phyloP scores from a whole-genome alignment of 2,113 vertebrate species.

The Oriolus oriolus region DNA sequence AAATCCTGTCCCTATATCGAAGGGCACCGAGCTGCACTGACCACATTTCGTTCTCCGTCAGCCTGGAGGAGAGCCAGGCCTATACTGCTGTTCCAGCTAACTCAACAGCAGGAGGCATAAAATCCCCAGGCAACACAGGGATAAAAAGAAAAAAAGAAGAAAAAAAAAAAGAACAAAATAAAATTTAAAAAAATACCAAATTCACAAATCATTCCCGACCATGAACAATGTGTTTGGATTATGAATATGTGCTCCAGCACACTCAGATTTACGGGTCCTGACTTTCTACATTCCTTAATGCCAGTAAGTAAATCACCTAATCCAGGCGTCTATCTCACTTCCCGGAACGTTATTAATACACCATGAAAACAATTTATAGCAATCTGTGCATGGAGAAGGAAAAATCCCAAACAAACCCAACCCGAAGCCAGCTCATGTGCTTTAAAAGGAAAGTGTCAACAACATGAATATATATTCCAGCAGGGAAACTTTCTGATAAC shows the following conservation, averaged over 20 bases:
- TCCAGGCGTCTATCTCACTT: background rate
- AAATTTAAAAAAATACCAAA: background rate
- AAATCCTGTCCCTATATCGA: rapidly evolving
- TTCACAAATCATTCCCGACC: background rate
- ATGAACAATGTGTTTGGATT: background rate
- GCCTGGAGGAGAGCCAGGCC: constrained; percentile 4
- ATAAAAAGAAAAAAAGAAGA: rapidly evolving
- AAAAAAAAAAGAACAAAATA: background rate
- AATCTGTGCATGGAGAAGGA: background rate
- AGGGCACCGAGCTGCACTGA: background rate
- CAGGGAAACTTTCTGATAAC: background rate
- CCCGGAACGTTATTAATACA: background rate
- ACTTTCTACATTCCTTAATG: background rate
- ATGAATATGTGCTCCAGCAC: background rate
- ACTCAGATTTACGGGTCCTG: background rate
- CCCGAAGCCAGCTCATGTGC: background rate
- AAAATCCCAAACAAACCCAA: background rate
- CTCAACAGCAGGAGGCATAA: background rate
- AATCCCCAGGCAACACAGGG: background rate
- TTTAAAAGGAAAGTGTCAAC: background rate
- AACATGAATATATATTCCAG: background rate
- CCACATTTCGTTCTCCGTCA: background rate
- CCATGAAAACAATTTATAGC: background rate
- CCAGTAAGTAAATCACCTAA: background rate
- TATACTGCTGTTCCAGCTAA: background rate